phyloP scores from a whole-genome alignment of 92 coral and sea anemone genomes.

The Actinostola sp. region DNA sequence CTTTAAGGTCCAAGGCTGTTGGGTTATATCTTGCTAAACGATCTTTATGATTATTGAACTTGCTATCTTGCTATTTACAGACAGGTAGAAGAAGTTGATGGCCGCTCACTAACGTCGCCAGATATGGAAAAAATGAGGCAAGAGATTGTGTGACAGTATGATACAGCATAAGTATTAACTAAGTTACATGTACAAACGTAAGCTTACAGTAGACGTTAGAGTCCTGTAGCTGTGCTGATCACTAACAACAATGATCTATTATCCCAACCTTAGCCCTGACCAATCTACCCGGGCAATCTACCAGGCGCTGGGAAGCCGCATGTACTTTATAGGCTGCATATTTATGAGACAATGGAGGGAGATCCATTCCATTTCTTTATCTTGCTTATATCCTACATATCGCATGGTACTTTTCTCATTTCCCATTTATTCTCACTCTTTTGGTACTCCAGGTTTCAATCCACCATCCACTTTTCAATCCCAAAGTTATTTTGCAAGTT shows the following conservation, averaged over 20 bases:
- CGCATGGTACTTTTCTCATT: neutral
- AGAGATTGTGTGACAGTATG: neutral
- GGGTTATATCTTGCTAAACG: constrained; percentile 2
- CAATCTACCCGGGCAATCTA: too few species aligned
- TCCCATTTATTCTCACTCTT: neutral
- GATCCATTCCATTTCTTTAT: too few species aligned
- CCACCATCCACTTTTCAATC: neutral
- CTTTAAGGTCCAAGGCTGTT: constrained; percentile 35
- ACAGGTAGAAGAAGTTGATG: neutral
- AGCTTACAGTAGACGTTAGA: too few species aligned
- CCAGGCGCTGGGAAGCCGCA: too few species aligned
- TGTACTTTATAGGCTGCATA: neutral
- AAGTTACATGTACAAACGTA: too few species aligned
- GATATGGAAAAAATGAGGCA: constrained; percentile 5
- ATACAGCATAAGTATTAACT: neutral
- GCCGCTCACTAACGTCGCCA: neutral
- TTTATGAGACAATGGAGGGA: neutral
- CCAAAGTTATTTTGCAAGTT: neutral
- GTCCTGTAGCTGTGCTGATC: too few species aligned
- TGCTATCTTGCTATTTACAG: constrained; percentile 34
- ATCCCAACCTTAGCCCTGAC: too few species aligned
- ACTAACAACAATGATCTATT: too few species aligned
- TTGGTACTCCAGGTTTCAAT: neutral
- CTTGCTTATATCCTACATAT: too few species aligned
- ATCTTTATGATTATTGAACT: constrained; percentile 21